Evolutionary conservation across 2,888 invertebrate species (phyloP).

Genomic region (Apamea sordens): DNA sequence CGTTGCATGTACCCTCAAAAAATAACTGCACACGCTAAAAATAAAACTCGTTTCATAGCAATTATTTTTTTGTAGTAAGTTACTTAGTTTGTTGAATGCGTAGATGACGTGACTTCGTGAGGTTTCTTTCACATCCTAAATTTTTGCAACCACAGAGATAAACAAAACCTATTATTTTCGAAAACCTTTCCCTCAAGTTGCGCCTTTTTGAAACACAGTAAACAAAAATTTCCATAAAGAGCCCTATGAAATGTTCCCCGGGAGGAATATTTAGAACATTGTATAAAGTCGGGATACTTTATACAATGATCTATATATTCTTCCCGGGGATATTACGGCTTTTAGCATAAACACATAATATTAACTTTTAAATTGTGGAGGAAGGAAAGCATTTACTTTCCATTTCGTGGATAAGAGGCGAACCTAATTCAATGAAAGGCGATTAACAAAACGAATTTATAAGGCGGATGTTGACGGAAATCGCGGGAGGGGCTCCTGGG

Average conservation of each 20-base stretch:
- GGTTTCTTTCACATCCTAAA: not conserved
- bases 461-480: not conserved
- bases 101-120: no score
- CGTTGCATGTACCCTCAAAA: no score
- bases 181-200: not conserved
- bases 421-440: constrained; percentile 26
- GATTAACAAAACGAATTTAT: constrained; percentile 44
- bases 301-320: constrained; percentile 6
- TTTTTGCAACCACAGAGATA: not conserved
- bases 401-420: constrained; percentile 44
- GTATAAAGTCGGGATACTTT: not conserved
- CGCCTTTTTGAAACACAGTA: constrained; percentile 7
- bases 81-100: no score
- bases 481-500: no score
- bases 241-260: not conserved
- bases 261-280: constrained; percentile 23
- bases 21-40: no score
- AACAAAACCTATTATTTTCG: not conserved
- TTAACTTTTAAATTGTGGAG: constrained; percentile 47
- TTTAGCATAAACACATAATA: constrained; percentile 58
- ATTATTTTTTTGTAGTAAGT: no score
- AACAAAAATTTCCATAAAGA: constrained; percentile 20
- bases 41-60: no score
- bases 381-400: constrained; percentile 44
- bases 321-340: constrained; percentile 45